Conservation (phyloP, 1,140 invertebrate genomes). For the Bacillus rossius region DNA sequence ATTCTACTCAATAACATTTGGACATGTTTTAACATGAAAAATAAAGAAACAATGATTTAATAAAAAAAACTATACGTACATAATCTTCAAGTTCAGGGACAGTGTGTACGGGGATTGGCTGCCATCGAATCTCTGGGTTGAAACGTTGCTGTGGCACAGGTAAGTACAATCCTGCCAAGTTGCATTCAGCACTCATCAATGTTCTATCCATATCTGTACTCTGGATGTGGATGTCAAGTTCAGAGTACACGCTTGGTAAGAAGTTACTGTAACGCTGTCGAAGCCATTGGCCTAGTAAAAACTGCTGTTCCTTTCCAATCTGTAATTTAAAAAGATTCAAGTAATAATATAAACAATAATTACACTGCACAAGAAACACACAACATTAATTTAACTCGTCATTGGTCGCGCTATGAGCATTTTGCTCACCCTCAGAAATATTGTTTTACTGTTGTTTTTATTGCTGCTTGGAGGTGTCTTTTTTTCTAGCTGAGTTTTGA, state of each 20-base stretch:
- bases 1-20: neutral
- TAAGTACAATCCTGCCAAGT: constrained; percentile 78
- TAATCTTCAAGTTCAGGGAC: constrained; percentile 58
- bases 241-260: constrained; percentile 46
- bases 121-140: constrained; percentile 69
- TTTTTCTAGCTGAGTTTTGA: no score
- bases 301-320: constrained; percentile 73
- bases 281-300: constrained; percentile 69
- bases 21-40: neutral
- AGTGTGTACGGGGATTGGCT: constrained; percentile 86
- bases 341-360: neutral
- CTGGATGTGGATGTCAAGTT: constrained; percentile 57
- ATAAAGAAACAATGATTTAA: neutral
- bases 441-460: no score
- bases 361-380: no score
- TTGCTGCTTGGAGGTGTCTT: no score
- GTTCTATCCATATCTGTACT: constrained; percentile 86
- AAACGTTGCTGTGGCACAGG: constrained; percentile 52
- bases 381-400: no score
- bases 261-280: constrained; percentile 60
- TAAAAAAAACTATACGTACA: constrained; percentile 36
- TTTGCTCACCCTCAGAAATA: no score
- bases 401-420: no score
- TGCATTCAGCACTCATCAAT: constrained; percentile 79
- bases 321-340: constrained; percentile 36